Base-by-base conservation (phyloP, 2,888 invertebrate species). In the Drosophila basisetae region DNA sequence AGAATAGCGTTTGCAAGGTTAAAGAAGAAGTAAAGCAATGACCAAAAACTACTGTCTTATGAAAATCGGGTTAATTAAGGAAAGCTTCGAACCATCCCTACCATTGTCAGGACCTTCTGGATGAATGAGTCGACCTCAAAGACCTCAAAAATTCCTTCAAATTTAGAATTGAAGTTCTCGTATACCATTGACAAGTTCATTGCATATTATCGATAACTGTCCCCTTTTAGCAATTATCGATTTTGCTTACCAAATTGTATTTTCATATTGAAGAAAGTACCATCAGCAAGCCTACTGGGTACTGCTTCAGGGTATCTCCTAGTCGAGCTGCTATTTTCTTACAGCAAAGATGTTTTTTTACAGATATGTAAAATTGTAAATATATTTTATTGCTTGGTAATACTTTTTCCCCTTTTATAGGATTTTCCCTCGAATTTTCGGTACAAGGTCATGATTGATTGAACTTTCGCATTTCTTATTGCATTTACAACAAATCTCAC, bases 401-500 rank as follows among this genome's bases (percentile, higher is more conserved):
- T 35, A 41, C 41, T 66, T 18, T 35, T 18, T 3, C 0, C 31
- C 2, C 9, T 22, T 28, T 31, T 6, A 16, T 4, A 16, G 25
- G 47, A 47, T 9, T 16, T 9, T 28, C 2, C 2, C 2, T 28
- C 4, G 6, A 39, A 13, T 31, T 30, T 11, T 31, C 22, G 25
- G n/a, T 13, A n/a, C 52, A 30, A 49, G 64, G 50, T 62, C 61
- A 59, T 25, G 18, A 62, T 49, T 49, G 55, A 60, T 49, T 49
- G 55, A 60, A 35, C 54, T 53, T 50, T n/a, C 55, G 49, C n/a
- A 53, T 58, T 47, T 41, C 41, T 56, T 74, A 62, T 49, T 49
- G 52, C 41, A 30, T 63, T 52, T 68, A 78, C 72, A 78, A 72
- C 67, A 70, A 76, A 77, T 73, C 68, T 73, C 67, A 80, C 78